Percentiles rank a stretch among this genome's conserved stretches.
Conservation (phyloP, 2,113 vertebrate species). For the Callocephalon fimbriatum region DNA sequence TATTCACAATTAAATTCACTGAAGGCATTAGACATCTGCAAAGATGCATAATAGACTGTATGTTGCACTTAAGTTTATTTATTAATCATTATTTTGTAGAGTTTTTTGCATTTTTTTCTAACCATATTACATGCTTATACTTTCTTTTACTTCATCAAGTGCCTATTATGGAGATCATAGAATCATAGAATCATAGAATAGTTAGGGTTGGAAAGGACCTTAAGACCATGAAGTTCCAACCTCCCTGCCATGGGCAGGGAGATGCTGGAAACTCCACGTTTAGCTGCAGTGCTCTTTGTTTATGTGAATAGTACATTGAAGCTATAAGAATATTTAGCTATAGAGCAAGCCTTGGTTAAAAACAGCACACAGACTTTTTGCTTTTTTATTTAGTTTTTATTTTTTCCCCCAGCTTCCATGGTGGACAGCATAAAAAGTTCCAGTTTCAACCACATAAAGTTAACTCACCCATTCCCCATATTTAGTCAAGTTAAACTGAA, state of each 20-base stretch:
- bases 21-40: not conserved
- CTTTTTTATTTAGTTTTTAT: not conserved
- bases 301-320: not conserved
- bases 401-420: fast-evolving
- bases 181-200: not conserved
- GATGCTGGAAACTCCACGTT: not conserved
- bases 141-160: not conserved
- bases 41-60: not conserved
- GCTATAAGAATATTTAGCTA: not conserved
- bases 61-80: not conserved
- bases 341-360: not conserved
- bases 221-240: not conserved
- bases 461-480: not conserved
- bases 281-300: not conserved
- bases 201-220: not conserved
- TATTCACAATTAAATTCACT: not conserved
- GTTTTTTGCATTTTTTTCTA: not conserved
- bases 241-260: not conserved
- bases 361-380: fast-evolving
- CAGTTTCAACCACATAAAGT: not conserved
- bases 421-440: not conserved
- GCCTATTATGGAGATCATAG: not conserved
- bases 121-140: not conserved
- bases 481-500: not conserved
- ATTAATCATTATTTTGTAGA: not conserved